Evolutionary conservation across 2,113 vertebrate genomes (phyloP), one percentile per base, ranked within the genome.

Genomic region (Vulpes ferrilata): DNA sequence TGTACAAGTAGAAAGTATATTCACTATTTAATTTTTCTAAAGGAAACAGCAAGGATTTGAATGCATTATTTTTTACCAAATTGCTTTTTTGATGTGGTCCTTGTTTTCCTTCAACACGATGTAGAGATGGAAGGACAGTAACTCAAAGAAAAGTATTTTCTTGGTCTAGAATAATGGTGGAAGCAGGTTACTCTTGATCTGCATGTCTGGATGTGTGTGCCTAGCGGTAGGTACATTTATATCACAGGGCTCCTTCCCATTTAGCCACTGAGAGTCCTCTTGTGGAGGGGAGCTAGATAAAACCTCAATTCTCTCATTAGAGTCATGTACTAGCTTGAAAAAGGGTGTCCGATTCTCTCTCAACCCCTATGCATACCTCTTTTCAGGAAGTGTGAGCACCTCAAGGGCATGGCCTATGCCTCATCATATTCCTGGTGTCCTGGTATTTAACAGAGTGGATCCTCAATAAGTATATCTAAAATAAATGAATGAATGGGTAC

Each of bases 1-100:
- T 82, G 27, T 65, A 73, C 60, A 71, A 17, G 0, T n/a, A 64
- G 38, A 55, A 62, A 76, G 19, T 23, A 30, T 81, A 65, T 15
- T 92, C 51, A 90, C 53, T 76, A 62, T 89, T 95, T 80, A 15
- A 48, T 95, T 67, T 86, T 13, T 55, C 3, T 22, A 35, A 94
- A 89, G 57, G 81, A 94, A 89, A 65, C 59, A 30, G 3, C 32
- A 76, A 19, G 25, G 17, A 82, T 95, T 90, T 93, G 43, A 86
- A 90, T 90, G 3, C 25, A 57, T 86, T 78, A 22, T 64, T 95
- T 80, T 48, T 3, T 59, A 60, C 27, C 30, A 67, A 82, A n/a
- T 62, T 89, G 32, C 6, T 74, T 73, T 88, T 93, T 53, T 67
- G 27, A 22, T 60, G n/a, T 67, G 48, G 35, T 27, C 30, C 23